phyloP scores from a whole-genome alignment of 2,113 vertebrate species.

The Macroglossus sobrinus region DNA sequence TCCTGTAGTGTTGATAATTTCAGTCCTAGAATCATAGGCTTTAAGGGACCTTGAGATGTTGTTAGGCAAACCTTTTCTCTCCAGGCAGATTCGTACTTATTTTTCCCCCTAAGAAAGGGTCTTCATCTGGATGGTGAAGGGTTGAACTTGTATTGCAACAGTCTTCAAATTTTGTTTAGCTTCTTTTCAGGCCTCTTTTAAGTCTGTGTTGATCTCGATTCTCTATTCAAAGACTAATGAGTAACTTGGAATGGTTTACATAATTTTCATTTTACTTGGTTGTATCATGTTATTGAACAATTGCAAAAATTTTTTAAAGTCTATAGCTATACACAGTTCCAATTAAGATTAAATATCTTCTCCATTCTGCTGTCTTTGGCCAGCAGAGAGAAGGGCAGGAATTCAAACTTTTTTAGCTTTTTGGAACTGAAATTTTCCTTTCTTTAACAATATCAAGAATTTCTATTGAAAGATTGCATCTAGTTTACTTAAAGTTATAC shows the following conservation, averaged over 20 bases:
- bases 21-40: neutral
- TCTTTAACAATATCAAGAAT: neutral
- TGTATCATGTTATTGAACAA: neutral
- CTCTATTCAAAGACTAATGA: neutral
- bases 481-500: neutral
- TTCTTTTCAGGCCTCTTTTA: neutral
- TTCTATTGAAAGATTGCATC: neutral
- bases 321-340: neutral
- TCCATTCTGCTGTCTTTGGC: neutral
- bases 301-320: neutral
- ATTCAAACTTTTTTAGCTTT: neutral
- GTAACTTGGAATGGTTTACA: neutral
- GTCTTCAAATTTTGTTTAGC: neutral
- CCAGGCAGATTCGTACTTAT: neutral
- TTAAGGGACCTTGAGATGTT: neutral
- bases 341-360: neutral
- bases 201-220: constrained; percentile 4
- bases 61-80: neutral
- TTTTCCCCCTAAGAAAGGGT: neutral
- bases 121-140: neutral
- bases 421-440: neutral
- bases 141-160: neutral
- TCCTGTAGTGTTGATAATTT: neutral
- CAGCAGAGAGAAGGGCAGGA: neutral
- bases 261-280: constrained; percentile 33